Base-by-base conservation (phyloP, 2,888 invertebrate genomes). In the Alloscopus bannaensis region DNA sequence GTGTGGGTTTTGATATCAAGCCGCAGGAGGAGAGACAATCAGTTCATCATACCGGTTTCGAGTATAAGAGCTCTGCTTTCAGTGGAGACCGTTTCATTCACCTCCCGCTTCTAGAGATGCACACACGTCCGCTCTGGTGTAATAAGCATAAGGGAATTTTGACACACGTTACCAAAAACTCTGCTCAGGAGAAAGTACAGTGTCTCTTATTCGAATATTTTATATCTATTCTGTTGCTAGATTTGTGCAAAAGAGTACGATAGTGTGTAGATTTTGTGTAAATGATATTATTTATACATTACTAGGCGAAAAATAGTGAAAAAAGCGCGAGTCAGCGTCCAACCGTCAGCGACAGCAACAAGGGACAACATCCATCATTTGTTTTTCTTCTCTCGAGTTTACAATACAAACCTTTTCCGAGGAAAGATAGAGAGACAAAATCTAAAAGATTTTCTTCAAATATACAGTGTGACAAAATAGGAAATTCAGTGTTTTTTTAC, bases 31-130 rank as follows among this genome's bases (percentile, higher is more conserved):
- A n/a, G n/a, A n/a, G n/a, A n/a, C n/a, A 13, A 52, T 52, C 26
- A 24, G 26, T 29, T 28, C 29, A 16, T 16, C 16, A 59, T 24
- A 59, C 71, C 71, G 71, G 71, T 50, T 47, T 40, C 36, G 29
- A 11, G 28, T 71, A 71, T 71, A 71, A 71, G 71, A 71, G 50
- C 62, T 50, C 45, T 40, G 26, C 26, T 50, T 42, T 31, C 16
- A 22, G 36, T 22, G 29, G 62, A 20, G 26, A 31, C 62, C 22
- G 18, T 24, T 66, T 66, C 75, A 75, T 75, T 75, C 75, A 66
- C 47, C 66, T 66, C 66, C 72, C 55, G 65, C 59, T 66, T 65
- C 66, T 66, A 75, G 66, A 50, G 71, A 66, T 66, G 66, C 57
- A 75, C 75, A 60, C 8, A 18, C 42, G 45, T 18, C 18, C 45